phyloP scores from a whole-genome alignment of 2,888 invertebrate genomes.

The Tryphoninae sp. region DNA sequence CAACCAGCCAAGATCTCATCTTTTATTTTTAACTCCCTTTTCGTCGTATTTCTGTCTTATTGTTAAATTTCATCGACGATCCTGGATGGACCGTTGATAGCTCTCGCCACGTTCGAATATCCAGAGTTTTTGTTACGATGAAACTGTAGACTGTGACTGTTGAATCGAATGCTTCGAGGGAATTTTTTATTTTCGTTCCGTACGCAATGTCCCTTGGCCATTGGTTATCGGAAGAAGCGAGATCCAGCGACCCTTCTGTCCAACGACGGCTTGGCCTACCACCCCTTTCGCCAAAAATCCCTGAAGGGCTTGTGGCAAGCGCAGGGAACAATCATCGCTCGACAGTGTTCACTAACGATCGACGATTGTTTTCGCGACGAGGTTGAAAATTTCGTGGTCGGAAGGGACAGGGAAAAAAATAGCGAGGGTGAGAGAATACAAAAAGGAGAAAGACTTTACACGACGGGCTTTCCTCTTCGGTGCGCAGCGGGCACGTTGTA shows the following conservation, averaged over 20 bases:
- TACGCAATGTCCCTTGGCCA: conserved; percentile 30
- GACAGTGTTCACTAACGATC: conserved; percentile 61
- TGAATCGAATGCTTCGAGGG: conserved; percentile 25
- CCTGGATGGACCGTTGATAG: conserved; percentile 44
- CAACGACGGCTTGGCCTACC: conserved; percentile 17
- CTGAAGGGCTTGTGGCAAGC: conserved; percentile 26
- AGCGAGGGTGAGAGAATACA: conserved; percentile 18
- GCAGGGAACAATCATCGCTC: conserved; percentile 54
- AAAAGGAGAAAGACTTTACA: conserved; percentile 18
- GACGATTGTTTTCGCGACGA: conserved; percentile 61
- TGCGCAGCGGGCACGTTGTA: neutral
- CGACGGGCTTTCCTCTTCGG: neutral
- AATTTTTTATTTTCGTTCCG: conserved; percentile 33
- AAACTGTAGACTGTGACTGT: conserved; percentile 4
- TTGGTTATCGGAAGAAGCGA: conserved; percentile 39
- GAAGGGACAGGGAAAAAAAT: neutral
- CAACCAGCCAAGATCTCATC: conserved; percentile 54
- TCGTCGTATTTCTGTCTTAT: conserved; percentile 31
- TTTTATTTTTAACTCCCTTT: conserved; percentile 38
- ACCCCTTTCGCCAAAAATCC: conserved; percentile 18
- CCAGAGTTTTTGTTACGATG: conserved; percentile 18
- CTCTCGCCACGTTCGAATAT: conserved; percentile 28
- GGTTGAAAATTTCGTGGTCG: conserved; percentile 37
- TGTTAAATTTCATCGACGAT: conserved; percentile 50
- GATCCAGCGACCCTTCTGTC: conserved; percentile 38